Evolutionary conservation across 2,113 vertebrate species (phyloP).

Genomic region (Ariopsis seemanni): DNA sequence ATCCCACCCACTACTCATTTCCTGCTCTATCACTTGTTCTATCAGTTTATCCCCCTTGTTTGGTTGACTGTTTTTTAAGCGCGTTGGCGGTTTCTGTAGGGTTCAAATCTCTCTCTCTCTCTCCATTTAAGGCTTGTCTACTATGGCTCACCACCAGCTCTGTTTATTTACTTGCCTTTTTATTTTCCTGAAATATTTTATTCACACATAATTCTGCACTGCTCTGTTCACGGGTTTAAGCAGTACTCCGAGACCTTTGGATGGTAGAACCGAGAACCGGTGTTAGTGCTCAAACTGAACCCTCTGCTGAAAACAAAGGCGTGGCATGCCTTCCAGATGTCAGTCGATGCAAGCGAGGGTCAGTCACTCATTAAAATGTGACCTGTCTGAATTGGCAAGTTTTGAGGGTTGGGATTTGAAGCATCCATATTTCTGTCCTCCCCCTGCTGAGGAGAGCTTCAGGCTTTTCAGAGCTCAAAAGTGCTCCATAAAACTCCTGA

Average conservation of each 20-base stretch:
- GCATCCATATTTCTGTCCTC: neutral
- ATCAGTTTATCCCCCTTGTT: neutral
- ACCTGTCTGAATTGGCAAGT: conserved; percentile 8
- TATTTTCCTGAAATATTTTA: neutral
- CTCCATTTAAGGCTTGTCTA: conserved; percentile 18
- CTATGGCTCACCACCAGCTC: conserved; percentile 13
- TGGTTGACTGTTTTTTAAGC: neutral
- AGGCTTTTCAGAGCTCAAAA: conserved; percentile 14
- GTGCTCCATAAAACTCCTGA: conserved; percentile 24
- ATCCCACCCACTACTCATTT: neutral
- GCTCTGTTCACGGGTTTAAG: neutral
- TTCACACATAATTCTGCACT: neutral
- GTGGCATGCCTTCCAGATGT: neutral
- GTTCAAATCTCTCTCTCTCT: conserved; percentile 11
- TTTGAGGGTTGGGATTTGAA: neutral
- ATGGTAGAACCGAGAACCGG: neutral
- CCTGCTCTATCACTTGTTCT: neutral
- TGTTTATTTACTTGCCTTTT: neutral
- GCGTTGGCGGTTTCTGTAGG: neutral
- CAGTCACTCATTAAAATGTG: conserved; percentile 32
- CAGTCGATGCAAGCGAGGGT: neutral
- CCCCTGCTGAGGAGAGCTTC: neutral
- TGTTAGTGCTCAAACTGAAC: neutral
- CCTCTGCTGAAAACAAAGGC: neutral
- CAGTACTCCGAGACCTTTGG: neutral